Evolutionary conservation across 2,113 vertebrate genomes (phyloP), one percentile per base, ranked within the genome.

Genomic region (Eulacestoma nigropectus): DNA sequence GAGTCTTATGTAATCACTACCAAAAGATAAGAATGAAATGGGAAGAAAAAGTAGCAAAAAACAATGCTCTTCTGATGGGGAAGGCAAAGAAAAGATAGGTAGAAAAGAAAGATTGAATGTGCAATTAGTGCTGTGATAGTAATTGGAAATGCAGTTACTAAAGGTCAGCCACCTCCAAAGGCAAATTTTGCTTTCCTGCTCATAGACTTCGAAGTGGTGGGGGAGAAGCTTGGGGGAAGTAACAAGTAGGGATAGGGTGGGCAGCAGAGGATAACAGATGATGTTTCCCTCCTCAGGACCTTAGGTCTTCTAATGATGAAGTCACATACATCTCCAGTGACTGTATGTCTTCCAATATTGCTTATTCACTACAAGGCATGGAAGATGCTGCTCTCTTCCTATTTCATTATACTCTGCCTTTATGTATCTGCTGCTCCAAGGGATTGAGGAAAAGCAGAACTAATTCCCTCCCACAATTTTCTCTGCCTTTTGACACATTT

Each of bases 131-230:
- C 63, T 88, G 33, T 17, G 15, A 69, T 83, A 79, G 44, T 76
- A 77, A 88, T 80, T 96, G 87, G 84, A 91, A 89, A 83, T 85
- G 59, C 19, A 55, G 25, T 83, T 87, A 63, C 46, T 77, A 52
- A 91, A 94, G 89, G 70, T 91, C 87, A 90, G 11, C 23, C 33
- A 32, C 70, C 21, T 87, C 89, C 63, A 80, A 87, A 91, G 78
- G 74, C 82, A 93, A 57, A 55, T 75, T 88, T 65, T 80, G 21
- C 35, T 74, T 55, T 90, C 18, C 62, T 68, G 52, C 41, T 90
- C 4, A 1, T 41, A 26, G 39, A 22, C 26, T 65, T 75, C 9
- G 42, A 49, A 52, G 17, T 15, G n/a, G 13, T 13, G 1, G 3
- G 15, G 42, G 10, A 53, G 63, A 59, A 64, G 27, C 13, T 90